These are phyloP conservation scores for Forbesichthys papilliferus DNA, from an alignment of 2,113 vertebrate species.

Conservation along the genomic window DNA sequence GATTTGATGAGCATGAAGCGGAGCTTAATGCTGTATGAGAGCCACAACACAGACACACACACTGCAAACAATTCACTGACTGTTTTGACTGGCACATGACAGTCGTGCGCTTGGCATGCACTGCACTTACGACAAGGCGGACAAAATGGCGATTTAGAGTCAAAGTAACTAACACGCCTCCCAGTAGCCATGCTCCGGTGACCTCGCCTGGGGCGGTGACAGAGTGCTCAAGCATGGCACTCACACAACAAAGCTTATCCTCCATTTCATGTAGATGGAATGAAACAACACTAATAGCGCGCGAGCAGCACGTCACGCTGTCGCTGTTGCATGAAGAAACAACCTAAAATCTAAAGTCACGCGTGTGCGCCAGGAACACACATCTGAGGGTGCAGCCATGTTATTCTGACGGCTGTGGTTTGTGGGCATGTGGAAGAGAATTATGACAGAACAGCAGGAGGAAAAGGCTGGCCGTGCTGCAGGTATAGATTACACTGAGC, in stretches of 20 bases:
- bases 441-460: neutral
- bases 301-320: no score
- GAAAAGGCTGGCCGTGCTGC: neutral
- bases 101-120: neutral
- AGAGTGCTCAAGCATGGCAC: no score
- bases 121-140: neutral
- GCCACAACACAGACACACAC: constrained; percentile 3
- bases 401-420: neutral
- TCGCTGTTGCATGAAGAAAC: no score
- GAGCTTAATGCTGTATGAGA: no score
- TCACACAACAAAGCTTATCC: no score
- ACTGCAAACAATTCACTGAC: neutral
- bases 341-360: no score
- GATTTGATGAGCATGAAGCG: no score
- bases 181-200: constrained; percentile 7
- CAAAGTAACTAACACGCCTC: constrained; percentile 15
- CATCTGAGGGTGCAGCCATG: no score
- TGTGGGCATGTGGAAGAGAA: neutral
- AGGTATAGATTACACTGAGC: neutral
- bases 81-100: constrained; percentile 1
- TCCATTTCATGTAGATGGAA: no score
- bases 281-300: no score
- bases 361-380: no score
- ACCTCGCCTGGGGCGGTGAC: neutral
- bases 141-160: constrained; percentile 18